phyloP scores from a whole-genome alignment of 2,113 vertebrate species.

The Vimba vimba region DNA sequence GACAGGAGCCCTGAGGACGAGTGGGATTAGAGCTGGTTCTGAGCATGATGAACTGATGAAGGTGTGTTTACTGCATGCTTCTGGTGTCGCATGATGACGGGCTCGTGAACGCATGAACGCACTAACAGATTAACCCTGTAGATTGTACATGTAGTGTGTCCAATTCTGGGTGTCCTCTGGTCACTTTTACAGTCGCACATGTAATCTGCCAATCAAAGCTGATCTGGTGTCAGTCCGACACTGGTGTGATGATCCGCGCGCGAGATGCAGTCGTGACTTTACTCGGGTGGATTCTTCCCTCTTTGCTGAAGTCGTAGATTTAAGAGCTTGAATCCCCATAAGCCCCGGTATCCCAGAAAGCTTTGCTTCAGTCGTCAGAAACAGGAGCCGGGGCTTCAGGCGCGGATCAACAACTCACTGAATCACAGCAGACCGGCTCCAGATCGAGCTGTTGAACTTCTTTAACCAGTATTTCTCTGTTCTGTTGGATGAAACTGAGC shows the following conservation, averaged over 20 bases:
- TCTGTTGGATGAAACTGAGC: background rate
- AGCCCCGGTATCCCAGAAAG: conserved; percentile 45
- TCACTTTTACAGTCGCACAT: background rate
- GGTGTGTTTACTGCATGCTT: background rate
- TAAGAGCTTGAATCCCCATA: conserved; percentile 23
- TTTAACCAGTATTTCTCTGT: background rate
- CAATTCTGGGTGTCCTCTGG: conserved; percentile 58
- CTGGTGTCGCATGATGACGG: background rate
- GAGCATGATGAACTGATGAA: background rate
- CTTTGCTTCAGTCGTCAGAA: conserved; percentile 46
- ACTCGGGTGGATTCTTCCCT: conserved; percentile 38
- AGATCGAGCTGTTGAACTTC: background rate
- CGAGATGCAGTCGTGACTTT: conserved; percentile 11
- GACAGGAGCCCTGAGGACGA: too few relatives aligned
- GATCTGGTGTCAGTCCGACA: background rate
- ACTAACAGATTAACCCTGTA: conserved; percentile 32
- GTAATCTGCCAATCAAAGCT: background rate
- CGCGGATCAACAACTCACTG: background rate
- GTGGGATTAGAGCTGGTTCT: background rate
- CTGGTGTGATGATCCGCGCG: too few relatives aligned
- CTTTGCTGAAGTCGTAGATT: conserved; percentile 40
- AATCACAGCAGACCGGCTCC: background rate
- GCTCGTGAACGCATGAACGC: conserved; percentile 27
- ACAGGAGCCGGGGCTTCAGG: conserved; percentile 32
- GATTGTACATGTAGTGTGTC: conserved; percentile 14